Evolutionary conservation across 2,888 invertebrate genomes (phyloP), one percentile per base, ranked within the genome.

Genomic region (Chironomus tentans): DNA sequence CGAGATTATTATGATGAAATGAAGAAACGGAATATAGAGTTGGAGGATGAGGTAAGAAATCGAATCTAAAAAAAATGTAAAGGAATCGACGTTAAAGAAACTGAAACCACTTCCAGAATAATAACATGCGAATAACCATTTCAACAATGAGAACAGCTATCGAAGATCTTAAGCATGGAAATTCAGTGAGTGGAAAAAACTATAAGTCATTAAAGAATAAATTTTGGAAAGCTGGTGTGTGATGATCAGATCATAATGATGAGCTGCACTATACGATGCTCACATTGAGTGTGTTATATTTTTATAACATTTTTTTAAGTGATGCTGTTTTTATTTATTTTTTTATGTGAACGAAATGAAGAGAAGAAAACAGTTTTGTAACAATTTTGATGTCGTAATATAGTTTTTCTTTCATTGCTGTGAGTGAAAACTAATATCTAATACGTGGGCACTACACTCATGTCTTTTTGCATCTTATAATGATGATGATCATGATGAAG

Each of bases 111-210:
- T 61, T 62, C 24, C 68, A 74, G 74, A 74, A 68, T 24, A 65
- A 74, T 5, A 74, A 74, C 22, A 68, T 48, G 7, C 68, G 24
- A 13, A 47, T 74, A 21, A 74, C 74, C 2, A 68, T 74, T 1
- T 48, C 47, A n/a, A 74, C 46, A 22, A 22, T 74, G 68, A 12
- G 65, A n/a, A 22, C 48, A 47, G 7, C 65, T 12, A 65, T 68
- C 21, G 74, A 74, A 47, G 74, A 74, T n/a, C 68, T 74, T n/a
- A 74, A 74, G 24, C 74, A 68, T 18, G 68, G 68, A 47, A 68
- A 74, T 50, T 65, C 68, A n/a, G 74, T 74, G 47, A 65, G 68
- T 74, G 71, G 71, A 71, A 71, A 71, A 24, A 71, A 15, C 48
- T 15, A 48, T 68, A 68, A 28, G 13, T 68, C 68, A 21, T n/a